phyloP scores from a whole-genome alignment of 2,888 invertebrate genomes.

The Lucinisca nassula region DNA sequence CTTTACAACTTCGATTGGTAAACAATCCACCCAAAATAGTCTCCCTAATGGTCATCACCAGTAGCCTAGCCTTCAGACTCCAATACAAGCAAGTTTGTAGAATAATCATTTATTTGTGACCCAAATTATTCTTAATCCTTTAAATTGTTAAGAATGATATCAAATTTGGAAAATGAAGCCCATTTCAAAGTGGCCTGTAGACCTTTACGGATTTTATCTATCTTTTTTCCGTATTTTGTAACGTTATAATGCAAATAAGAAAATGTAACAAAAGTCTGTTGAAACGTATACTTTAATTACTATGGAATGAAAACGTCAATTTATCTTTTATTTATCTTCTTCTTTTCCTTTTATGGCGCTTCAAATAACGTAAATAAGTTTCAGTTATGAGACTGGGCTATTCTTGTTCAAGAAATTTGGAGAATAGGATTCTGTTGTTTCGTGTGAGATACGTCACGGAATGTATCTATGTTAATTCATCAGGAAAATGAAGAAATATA shows the following conservation, averaged over 20 bases:
- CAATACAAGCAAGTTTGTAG: too few species aligned
- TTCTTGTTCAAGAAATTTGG: not conserved
- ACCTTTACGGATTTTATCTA: constrained; percentile 7
- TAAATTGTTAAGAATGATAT: not conserved
- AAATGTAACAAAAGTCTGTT: not conserved
- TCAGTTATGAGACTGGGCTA: not conserved
- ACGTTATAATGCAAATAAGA: not conserved
- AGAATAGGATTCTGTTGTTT: not conserved
- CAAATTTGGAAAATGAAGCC: not conserved
- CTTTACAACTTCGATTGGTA: too few species aligned
- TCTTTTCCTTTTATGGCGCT: not conserved
- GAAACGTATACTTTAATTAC: constrained; percentile 1
- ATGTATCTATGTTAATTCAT: too few species aligned
- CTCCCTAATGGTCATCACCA: too few species aligned
- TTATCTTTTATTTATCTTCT: not conserved
- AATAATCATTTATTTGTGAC: constrained; percentile 5
- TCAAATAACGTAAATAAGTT: not conserved
- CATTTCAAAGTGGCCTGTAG: not conserved
- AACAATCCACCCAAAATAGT: too few species aligned
- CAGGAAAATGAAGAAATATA: too few species aligned
- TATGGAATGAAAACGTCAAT: not conserved
- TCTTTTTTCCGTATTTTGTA: constrained; percentile 4
- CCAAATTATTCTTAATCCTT: not conserved
- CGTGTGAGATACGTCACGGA: not conserved
- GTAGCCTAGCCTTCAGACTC: too few species aligned